Percentiles rank a stretch among this genome's conserved stretches.
phyloP scores from a whole-genome alignment of 2,888 invertebrate species.

The Eristalis intricaria region DNA sequence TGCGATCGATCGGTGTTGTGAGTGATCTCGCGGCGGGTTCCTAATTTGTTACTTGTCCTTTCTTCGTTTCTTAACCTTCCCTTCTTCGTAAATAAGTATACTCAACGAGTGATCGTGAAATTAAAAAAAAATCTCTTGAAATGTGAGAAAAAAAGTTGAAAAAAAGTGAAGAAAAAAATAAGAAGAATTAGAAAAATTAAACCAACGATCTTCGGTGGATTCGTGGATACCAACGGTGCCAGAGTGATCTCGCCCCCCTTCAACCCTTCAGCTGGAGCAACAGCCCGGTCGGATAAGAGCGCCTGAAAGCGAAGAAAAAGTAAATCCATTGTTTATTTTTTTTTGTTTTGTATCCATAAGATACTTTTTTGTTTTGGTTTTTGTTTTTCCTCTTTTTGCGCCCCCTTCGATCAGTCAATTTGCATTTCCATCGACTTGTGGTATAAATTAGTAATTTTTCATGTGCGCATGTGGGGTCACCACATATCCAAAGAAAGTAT shows the following conservation, averaged over 20 bases:
- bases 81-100: background rate
- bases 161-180: background rate
- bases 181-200: background rate
- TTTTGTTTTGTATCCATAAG: background rate
- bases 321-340: slow-evolving; percentile 29
- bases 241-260: background rate
- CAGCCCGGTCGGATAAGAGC: slow-evolving; percentile 57
- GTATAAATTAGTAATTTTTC: slow-evolving; percentile 25
- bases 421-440: slow-evolving; percentile 50
- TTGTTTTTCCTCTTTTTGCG: background rate
- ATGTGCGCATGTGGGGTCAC: background rate
- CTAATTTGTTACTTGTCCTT: slow-evolving; percentile 21
- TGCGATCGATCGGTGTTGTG: slow-evolving; percentile 5
- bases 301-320: slow-evolving; percentile 33
- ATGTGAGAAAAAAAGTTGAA: slow-evolving; percentile 7
- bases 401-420: slow-evolving; percentile 35
- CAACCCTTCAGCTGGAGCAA: slow-evolving; percentile 11
- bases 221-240: background rate
- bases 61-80: background rate
- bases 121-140: slow-evolving; percentile 26
- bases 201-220: background rate
- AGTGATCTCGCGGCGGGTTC: slow-evolving; percentile 48
- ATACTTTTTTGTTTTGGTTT: background rate
- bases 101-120: slow-evolving; percentile 2
- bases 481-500: slow-evolving; percentile 29